A percentile compares a stretch with the other conserved stretches of the same genome.
Conservation (phyloP, 2,888 invertebrate genomes). For the Poecilus cupreus region DNA sequence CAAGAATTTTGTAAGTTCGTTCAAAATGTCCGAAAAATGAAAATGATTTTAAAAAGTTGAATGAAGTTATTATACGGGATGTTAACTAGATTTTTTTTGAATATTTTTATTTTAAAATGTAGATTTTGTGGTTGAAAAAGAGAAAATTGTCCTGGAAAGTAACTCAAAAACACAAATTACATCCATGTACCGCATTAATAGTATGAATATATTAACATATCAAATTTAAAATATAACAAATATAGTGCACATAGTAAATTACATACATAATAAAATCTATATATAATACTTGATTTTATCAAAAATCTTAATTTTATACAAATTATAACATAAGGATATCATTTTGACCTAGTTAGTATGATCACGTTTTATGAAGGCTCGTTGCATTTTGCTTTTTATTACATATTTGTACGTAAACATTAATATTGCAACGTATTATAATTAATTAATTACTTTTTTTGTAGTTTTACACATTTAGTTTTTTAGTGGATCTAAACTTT, state of each 20-base stretch:
- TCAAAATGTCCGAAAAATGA: too few relatives aligned
- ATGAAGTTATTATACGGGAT: too few relatives aligned
- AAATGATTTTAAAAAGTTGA: slow-evolving; percentile 4
- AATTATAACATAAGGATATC: slow-evolving; percentile 45
- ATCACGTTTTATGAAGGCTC: slow-evolving; percentile 56
- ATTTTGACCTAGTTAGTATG: slow-evolving; percentile 57
- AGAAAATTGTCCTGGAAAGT: neutral
- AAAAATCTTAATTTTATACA: slow-evolving; percentile 57
- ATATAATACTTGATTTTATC: slow-evolving; percentile 61
- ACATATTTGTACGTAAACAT: slow-evolving; percentile 44
- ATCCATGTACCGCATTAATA: slow-evolving; percentile 48
- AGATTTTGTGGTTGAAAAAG: too few relatives aligned
- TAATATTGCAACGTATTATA: slow-evolving; percentile 42
- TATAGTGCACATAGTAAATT: slow-evolving; percentile 62
- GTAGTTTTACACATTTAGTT: slow-evolving; percentile 71
- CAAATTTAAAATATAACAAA: slow-evolving; percentile 65
- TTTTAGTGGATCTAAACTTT: slow-evolving; percentile 94
- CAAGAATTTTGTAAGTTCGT: slow-evolving; percentile 28
- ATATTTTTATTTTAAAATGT: neutral
- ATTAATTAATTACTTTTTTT: neutral
- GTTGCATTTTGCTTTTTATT: slow-evolving; percentile 49
- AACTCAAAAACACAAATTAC: neutral
- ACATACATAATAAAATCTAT: slow-evolving; percentile 61
- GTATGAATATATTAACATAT: slow-evolving; percentile 63
- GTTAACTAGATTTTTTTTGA: neutral